Evolutionary conservation across 2,888 invertebrate species (phyloP).

Genomic region (Calephelis perditalis): DNA sequence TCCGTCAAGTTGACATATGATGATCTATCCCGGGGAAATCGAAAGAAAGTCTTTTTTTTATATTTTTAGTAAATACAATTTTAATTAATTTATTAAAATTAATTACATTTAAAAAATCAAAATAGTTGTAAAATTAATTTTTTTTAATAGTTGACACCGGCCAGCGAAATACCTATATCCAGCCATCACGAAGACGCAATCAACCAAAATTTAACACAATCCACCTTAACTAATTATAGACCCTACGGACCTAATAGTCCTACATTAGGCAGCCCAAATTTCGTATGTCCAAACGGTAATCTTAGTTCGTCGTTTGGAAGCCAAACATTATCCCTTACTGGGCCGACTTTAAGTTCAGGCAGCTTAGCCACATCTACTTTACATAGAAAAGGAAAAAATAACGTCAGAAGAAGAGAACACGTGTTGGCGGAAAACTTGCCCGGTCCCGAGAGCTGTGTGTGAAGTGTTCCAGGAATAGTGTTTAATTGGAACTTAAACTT

Average conservation of each 20-base stretch:
- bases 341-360: slow-evolving; percentile 61
- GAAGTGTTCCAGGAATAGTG: slow-evolving; percentile 31
- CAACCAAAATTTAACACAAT: slow-evolving; percentile 58
- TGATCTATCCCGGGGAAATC: too few species aligned
- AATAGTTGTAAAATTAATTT: slow-evolving; percentile 2
- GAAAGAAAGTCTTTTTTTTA: too few species aligned
- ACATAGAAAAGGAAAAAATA: slow-evolving; percentile 71
- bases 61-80: too few species aligned
- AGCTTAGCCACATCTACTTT: slow-evolving; percentile 66
- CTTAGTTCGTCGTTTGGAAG: slow-evolving; percentile 62
- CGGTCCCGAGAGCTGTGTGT: slow-evolving; percentile 93
- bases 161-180: slow-evolving; percentile 50
- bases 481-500: slow-evolving; percentile 19
- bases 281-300: slow-evolving; percentile 70
- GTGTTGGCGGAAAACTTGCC: slow-evolving; percentile 91
- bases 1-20: too few species aligned
- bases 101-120: too few species aligned
- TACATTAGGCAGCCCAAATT: slow-evolving; percentile 70
- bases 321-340: slow-evolving; percentile 56
- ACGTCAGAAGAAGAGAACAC: slow-evolving; percentile 81
- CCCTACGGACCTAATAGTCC: slow-evolving; percentile 66
- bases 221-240: slow-evolving; percentile 56
- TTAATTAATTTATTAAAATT: too few species aligned
- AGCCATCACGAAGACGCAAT: slow-evolving; percentile 54
- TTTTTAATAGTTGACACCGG: slow-evolving; percentile 53